Percentiles rank a stretch among this genome's conserved stretches.
Evolutionary conservation across 2,797 vertebrate genomes (phyloP).

Genomic region (Nasua narica): DNA sequence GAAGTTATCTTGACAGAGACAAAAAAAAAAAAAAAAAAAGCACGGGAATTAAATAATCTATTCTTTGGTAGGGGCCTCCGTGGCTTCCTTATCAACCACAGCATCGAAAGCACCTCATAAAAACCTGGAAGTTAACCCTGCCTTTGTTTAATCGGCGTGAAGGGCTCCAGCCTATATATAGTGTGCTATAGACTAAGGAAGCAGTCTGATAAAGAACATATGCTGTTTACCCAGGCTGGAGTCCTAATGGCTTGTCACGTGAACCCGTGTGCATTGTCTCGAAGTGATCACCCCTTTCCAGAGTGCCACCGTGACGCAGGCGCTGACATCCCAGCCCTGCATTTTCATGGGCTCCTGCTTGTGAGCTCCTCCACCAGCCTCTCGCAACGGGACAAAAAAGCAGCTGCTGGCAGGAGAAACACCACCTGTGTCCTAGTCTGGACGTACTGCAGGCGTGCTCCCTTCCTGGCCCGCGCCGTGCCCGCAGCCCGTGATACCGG

Average conservation of each 20-base stretch:
- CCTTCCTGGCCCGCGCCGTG: neutral
- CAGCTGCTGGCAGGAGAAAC: neutral
- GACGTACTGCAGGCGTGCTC: neutral
- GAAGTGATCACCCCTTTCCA: neutral
- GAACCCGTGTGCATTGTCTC: neutral
- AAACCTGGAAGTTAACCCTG: neutral
- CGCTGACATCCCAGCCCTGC: neutral
- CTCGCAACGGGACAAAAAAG: neutral
- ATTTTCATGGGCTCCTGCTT: neutral
- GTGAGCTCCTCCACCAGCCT: neutral
- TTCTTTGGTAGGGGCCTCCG: neutral
- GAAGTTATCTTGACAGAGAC: neutral
- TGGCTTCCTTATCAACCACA: neutral
- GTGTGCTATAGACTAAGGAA: neutral
- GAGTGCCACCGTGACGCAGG: neutral
- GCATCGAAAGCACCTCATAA: neutral
- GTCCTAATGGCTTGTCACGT: neutral
- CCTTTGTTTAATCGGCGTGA: neutral
- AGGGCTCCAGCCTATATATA: accelerated
- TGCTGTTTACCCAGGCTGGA: neutral
- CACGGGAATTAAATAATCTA: neutral
- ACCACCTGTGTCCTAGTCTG: neutral
- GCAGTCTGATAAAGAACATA: neutral
- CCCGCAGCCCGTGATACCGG: neutral
- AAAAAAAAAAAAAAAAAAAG: neutral